Evolutionary conservation across 1,140 invertebrate genomes (phyloP), one percentile per base, ranked within the genome.

Genomic region (Polypedilum vanderplanki): DNA sequence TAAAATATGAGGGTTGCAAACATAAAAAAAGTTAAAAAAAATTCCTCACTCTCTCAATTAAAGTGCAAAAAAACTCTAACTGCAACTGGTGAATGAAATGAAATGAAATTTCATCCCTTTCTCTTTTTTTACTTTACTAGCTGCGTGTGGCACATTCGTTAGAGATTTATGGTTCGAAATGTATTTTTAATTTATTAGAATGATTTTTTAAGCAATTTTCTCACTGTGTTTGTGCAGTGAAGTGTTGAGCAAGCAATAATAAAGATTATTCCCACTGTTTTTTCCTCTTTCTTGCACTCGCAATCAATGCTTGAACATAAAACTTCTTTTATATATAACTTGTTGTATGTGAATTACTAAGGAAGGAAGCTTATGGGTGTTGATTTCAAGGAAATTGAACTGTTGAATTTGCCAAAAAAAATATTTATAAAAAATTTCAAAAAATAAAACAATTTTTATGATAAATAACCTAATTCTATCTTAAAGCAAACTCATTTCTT

Each of bases 161-260:
- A 57, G 46, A 57, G 46, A 57, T 57, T 57, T 57, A 57, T 57
- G 46, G 46, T 57, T n/a, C n/a, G 46, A 57, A 57, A 57, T 57
- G 46, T 57, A 57, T 57, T 57, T 57, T 57, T 57, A 57, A 57
- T 57, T 57, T 57, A 57, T 57, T 57, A n/a, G 46, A 57, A 57
- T 57, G 12, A 57, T 57, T 57, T 57, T 57, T 57, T 57, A n/a
- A 57, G 46, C 46, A 57, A n/a, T 57, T 57, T 57, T 57, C 46
- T n/a, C 46, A 57, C 46, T 57, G n/a, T n/a, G 46, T 57, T n/a
- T 57, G 46, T 57, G 12, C 46, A 57, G 46, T 57, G 46, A 57
- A 57, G 46, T 57, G 46, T 57, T 57, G n/a, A 57, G 46, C 46
- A 57, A 57, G 46, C 46, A 57, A 57, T 57, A 57, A 57, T 57